Evolutionary conservation across 2,113 vertebrate species (phyloP).

Genomic region (Grus americana): DNA sequence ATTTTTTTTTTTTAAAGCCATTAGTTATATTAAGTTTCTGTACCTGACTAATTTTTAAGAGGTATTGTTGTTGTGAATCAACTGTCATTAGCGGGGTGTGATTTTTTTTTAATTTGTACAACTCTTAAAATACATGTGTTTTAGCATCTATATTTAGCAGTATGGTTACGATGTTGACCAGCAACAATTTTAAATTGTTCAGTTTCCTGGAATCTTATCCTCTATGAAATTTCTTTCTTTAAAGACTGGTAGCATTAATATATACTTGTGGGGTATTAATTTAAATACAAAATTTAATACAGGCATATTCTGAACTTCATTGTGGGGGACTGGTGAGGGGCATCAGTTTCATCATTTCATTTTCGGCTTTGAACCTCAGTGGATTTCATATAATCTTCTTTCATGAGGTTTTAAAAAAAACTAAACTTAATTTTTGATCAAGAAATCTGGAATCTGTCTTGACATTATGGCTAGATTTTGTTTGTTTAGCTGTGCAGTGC

Average conservation of each 20-base stretch:
- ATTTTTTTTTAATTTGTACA: background rate
- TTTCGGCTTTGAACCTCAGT: constrained; percentile 58
- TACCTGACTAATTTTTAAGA: background rate
- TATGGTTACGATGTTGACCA: background rate
- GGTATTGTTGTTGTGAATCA: background rate
- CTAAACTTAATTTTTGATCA: constrained; percentile 66
- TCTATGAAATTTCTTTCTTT: background rate
- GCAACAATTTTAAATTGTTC: background rate
- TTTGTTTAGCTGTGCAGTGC: constrained; percentile 71
- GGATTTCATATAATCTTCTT: constrained; percentile 80
- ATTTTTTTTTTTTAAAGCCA: background rate
- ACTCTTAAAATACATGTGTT: background rate
- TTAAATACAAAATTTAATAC: background rate
- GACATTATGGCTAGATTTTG: constrained; percentile 60
- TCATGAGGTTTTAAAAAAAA: constrained; percentile 66
- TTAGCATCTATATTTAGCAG: background rate
- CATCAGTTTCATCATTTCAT: background rate
- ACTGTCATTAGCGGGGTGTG: background rate
- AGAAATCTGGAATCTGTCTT: constrained; percentile 19
- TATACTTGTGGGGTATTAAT: background rate
- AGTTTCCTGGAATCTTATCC: background rate
- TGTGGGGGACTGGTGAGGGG: background rate
- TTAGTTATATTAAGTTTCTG: background rate
- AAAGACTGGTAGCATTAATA: background rate
- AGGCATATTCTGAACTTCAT: background rate